A percentile compares a stretch with the other conserved stretches of the same genome.
These are phyloP conservation scores for Busseola fusca DNA, from an alignment of 2,888 invertebrate species.

Conservation along the genomic window DNA sequence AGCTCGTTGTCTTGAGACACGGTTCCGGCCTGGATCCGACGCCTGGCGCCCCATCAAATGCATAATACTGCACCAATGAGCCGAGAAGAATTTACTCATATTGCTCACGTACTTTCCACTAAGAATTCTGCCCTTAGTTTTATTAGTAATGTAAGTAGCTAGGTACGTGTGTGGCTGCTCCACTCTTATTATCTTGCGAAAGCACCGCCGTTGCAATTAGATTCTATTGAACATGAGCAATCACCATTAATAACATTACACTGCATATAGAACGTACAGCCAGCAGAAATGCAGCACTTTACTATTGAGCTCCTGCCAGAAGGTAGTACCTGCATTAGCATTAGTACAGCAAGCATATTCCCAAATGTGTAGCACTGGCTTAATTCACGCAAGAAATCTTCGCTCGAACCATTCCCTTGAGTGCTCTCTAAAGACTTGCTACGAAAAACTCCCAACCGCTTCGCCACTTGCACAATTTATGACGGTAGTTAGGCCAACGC, in stretches of 20 bases:
- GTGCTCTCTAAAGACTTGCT: slow-evolving; percentile 77
- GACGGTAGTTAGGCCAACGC: slow-evolving; percentile 78
- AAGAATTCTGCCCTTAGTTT: slow-evolving; percentile 10
- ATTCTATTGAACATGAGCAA: slow-evolving; percentile 48
- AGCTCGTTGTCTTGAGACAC: slow-evolving; percentile 72
- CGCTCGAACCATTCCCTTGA: slow-evolving; percentile 73
- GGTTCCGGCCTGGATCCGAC: slow-evolving; percentile 60
- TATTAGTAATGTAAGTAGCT: slow-evolving; percentile 15
- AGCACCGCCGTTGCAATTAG: slow-evolving; percentile 32
- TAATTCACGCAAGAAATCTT: slow-evolving; percentile 80
- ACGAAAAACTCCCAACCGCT: slow-evolving; percentile 76
- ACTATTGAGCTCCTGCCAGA: slow-evolving; percentile 56
- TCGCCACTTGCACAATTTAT: slow-evolving; percentile 81
- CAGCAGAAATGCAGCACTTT: slow-evolving; percentile 61
- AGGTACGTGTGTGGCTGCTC: neutral
- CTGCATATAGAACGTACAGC: slow-evolving; percentile 38
- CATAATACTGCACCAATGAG: slow-evolving; percentile 56
- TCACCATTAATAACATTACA: slow-evolving; percentile 41
- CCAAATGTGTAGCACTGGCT: slow-evolving; percentile 68
- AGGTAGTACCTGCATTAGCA: slow-evolving; percentile 65
- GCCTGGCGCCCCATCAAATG: slow-evolving; percentile 57
- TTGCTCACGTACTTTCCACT: slow-evolving; percentile 41
- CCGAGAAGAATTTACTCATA: slow-evolving; percentile 48
- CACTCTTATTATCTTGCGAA: slow-evolving; percentile 7
- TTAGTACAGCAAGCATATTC: slow-evolving; percentile 69